These are phyloP conservation scores for Chelonia mydas DNA, from an alignment of 2,797 vertebrate genomes.

Conservation along the genomic window DNA sequence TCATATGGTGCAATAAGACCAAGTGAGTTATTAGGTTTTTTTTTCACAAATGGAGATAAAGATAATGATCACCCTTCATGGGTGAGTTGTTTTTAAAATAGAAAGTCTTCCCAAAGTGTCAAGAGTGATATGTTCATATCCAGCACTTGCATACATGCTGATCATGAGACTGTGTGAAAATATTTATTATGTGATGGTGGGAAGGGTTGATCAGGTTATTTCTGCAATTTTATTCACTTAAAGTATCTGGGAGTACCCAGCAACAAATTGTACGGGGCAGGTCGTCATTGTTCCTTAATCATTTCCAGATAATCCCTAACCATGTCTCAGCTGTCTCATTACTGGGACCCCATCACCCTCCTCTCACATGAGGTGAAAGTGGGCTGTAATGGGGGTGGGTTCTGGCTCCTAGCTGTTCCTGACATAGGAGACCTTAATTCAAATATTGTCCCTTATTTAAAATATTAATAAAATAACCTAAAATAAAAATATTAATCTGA, in stretches of 20 bases:
- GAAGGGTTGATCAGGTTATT: background rate
- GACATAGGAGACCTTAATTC: background rate
- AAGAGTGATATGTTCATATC: background rate
- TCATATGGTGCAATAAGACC: conserved; percentile 53
- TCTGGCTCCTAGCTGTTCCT: background rate
- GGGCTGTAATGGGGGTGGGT: too few relatives aligned
- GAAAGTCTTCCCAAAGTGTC: background rate
- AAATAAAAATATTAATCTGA: background rate
- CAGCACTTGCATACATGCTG: background rate
- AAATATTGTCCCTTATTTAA: background rate
- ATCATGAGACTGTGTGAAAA: background rate
- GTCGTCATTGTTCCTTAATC: background rate
- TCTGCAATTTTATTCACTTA: background rate
- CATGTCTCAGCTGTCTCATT: too few relatives aligned
- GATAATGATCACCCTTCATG: conserved; percentile 49
- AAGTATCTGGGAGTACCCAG: background rate
- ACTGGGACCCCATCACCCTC: background rate
- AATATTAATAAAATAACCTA: too few relatives aligned
- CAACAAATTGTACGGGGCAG: background rate
- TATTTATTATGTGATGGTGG: background rate
- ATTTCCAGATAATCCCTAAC: background rate
- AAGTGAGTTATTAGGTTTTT: conserved; percentile 41
- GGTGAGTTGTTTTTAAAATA: conserved; percentile 23
- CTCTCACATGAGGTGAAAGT: background rate
- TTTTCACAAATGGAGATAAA: conserved; percentile 29